A percentile compares a stretch with the other conserved stretches of the same genome.
phyloP scores from a whole-genome alignment of 2,797 vertebrate genomes.

The Pseudochirops corinnae region DNA sequence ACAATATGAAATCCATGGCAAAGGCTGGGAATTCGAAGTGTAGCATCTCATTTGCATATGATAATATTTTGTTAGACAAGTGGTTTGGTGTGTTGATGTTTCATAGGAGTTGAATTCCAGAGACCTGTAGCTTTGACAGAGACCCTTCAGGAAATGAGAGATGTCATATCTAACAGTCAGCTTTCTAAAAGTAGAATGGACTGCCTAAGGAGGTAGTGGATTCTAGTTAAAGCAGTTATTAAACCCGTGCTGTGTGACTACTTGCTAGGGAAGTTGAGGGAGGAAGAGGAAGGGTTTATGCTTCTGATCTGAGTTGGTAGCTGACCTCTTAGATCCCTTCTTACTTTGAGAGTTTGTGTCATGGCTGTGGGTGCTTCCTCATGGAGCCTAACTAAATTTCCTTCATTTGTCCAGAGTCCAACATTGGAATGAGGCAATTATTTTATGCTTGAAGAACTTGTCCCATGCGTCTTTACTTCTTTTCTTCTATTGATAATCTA shows the following conservation, averaged over 20 bases:
- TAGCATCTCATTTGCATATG: neutral
- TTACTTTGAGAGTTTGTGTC: neutral
- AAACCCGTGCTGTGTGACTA: neutral
- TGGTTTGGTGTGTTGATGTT: neutral
- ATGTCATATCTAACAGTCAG: neutral
- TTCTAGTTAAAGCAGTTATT: neutral
- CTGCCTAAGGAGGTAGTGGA: neutral
- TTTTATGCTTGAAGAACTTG: neutral
- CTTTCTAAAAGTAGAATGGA: neutral
- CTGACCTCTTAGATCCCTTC: neutral
- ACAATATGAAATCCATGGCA: neutral
- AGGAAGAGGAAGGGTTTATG: neutral
- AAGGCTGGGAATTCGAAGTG: neutral
- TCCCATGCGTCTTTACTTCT: neutral
- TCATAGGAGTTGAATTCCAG: neutral
- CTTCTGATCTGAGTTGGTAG: neutral
- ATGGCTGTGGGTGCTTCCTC: neutral
- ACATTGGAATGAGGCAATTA: neutral
- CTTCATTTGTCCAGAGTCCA: neutral
- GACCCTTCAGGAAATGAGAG: neutral
- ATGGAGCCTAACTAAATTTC: neutral
- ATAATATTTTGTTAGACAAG: neutral
- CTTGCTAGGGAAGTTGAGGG: neutral
- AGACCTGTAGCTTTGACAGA: neutral
- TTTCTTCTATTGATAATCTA: neutral